phyloP scores from a whole-genome alignment of 2,888 invertebrate genomes.

The Lasioglossum marginatum region DNA sequence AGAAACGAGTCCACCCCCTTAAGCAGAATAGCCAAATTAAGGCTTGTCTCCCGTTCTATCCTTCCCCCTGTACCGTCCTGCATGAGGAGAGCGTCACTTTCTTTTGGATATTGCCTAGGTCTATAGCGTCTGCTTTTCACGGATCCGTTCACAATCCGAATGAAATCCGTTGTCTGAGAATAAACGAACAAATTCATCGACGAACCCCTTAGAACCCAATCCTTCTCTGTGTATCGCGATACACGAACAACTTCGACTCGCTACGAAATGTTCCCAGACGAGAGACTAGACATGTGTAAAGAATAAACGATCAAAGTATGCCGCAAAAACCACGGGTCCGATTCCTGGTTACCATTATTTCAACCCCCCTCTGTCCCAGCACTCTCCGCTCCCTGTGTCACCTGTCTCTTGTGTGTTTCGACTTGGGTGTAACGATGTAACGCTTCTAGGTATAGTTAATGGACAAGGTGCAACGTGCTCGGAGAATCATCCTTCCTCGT shows the following conservation, averaged over 20 bases:
- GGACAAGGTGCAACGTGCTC: constrained; percentile 2
- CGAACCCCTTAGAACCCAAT: background rate
- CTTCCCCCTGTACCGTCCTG: too few relatives aligned
- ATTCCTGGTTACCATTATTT: constrained; percentile 9
- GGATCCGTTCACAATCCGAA: background rate
- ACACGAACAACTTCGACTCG: background rate
- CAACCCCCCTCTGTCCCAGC: background rate
- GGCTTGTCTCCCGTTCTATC: too few relatives aligned
- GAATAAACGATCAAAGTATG: constrained; percentile 35
- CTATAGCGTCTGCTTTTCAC: background rate
- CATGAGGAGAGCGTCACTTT: too few relatives aligned
- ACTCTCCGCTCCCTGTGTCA: background rate
- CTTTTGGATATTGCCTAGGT: background rate
- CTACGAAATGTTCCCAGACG: background rate
- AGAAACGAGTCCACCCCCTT: too few relatives aligned
- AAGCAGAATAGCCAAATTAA: too few relatives aligned
- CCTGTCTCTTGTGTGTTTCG: background rate
- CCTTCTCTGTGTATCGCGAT: background rate
- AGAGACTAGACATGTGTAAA: constrained; percentile 19
- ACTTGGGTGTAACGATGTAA: constrained; percentile 16
- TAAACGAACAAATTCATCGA: background rate
- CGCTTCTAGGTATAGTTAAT: constrained; percentile 23
- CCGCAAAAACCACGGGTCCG: background rate
- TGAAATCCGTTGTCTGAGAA: background rate
- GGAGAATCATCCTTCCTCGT: background rate